These are phyloP conservation scores for Podabrus alpinus DNA, from an alignment of 2,888 invertebrate genomes.

Conservation along the genomic window DNA sequence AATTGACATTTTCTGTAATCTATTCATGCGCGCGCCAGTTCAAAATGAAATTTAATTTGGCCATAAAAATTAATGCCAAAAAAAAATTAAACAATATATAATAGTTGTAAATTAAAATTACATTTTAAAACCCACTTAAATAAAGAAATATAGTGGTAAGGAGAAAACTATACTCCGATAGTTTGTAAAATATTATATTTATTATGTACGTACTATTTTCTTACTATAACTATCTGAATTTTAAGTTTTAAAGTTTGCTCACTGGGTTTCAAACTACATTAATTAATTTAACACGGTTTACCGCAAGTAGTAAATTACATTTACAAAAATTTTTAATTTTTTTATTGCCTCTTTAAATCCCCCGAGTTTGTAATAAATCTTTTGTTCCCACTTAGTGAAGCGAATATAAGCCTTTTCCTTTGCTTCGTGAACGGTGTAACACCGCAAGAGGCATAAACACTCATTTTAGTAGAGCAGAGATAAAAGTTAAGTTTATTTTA, in stretches of 20 bases:
- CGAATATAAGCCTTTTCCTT: slow-evolving; percentile 26
- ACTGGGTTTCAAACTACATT: background rate
- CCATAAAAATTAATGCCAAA: background rate
- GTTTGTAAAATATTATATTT: background rate
- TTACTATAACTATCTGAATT: background rate
- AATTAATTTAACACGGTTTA: background rate
- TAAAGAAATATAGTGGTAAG: background rate
- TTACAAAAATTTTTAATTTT: slow-evolving; percentile 9
- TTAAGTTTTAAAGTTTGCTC: background rate
- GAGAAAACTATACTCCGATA: no score
- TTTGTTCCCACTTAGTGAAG: slow-evolving; percentile 8
- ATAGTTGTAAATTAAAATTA: background rate
- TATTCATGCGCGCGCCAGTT: background rate
- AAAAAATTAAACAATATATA: background rate
- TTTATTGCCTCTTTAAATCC: slow-evolving; percentile 11
- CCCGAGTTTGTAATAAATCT: slow-evolving; percentile 13
- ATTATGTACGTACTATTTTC: no score
- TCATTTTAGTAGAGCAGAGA: slow-evolving; percentile 28
- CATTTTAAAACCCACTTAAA: background rate
- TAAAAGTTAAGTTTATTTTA: slow-evolving; percentile 32
- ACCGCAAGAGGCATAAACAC: slow-evolving; percentile 29
- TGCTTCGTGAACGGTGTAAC: slow-evolving; percentile 27
- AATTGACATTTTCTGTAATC: no score
- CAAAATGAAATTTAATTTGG: background rate
- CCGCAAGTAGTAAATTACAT: background rate